Conservation (phyloP, 1,140 invertebrate genomes). For the Chymomyza costata region DNA sequence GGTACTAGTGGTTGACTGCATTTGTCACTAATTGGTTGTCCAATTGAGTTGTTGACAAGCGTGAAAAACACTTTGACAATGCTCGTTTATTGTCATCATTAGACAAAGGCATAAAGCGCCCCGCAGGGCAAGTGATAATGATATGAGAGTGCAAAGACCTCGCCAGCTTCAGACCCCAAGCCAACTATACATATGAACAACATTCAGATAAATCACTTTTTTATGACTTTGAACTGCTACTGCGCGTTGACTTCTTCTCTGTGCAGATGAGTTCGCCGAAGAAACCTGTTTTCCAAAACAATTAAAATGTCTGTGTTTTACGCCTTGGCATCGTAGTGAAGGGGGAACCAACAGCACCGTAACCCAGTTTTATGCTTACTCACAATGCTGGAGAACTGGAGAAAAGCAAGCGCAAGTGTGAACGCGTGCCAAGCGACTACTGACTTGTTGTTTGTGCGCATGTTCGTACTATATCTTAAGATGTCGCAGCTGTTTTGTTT, state of each 20-base stretch:
- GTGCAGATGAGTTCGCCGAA: slow-evolving; percentile 8
- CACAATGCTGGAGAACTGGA: no score
- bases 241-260: slow-evolving; percentile 11
- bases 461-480: no score
- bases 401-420: slow-evolving; percentile 33
- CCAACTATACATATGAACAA: background rate
- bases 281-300: slow-evolving; percentile 42
- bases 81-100: slow-evolving; percentile 13
- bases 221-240: slow-evolving; percentile 26
- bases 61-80: slow-evolving; percentile 36
- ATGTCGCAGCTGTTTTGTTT: no score
- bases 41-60: slow-evolving; percentile 44
- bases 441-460: no score
- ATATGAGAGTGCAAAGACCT: slow-evolving; percentile 47
- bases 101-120: background rate
- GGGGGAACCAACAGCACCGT: no score
- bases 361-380: slow-evolving; percentile 51
- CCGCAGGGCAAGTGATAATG: slow-evolving; percentile 8
- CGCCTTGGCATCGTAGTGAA: slow-evolving; percentile 6
- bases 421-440: slow-evolving; percentile 9
- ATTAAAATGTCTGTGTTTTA: slow-evolving; percentile 48
- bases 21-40: slow-evolving; percentile 23
- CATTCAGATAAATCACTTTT: no score
- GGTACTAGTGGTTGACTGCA: slow-evolving; percentile 4
- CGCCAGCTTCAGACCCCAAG: slow-evolving; percentile 21